Conservation (phyloP, 2,888 invertebrate genomes). For the Conomelus anceps region DNA sequence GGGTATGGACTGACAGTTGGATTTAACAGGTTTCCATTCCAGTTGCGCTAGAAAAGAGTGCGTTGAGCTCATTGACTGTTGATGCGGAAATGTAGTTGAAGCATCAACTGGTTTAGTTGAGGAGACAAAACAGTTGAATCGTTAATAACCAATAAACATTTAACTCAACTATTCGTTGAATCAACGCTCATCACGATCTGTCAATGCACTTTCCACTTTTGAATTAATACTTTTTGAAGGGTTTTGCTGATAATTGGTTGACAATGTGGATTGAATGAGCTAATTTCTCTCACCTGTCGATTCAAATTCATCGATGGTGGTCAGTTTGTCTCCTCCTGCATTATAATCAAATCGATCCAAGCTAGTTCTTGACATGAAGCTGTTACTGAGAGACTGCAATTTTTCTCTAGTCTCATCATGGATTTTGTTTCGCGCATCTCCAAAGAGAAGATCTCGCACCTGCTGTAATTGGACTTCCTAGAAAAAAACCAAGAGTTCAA, state of each 20-base stretch:
- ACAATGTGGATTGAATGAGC: background rate
- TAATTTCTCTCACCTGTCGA: slow-evolving; percentile 56
- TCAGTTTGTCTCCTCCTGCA: slow-evolving; percentile 32
- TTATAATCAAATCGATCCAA: slow-evolving; percentile 35
- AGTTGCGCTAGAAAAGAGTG: too few species aligned
- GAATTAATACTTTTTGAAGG: too few species aligned
- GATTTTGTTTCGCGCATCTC: slow-evolving; percentile 46
- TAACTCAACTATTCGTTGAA: too few species aligned
- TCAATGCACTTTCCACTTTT: too few species aligned
- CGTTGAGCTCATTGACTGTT: too few species aligned
- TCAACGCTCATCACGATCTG: too few species aligned
- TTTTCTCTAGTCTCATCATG: slow-evolving; percentile 77
- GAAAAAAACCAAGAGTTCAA: background rate
- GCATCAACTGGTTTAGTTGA: too few species aligned
- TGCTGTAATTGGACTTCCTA: slow-evolving; percentile 28
- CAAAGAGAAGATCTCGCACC: slow-evolving; percentile 24
- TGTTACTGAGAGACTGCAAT: slow-evolving; percentile 65
- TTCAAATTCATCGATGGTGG: slow-evolving; percentile 51
- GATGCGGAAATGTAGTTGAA: too few species aligned
- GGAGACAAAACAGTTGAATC: too few species aligned
- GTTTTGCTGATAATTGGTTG: background rate
- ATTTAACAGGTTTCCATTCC: too few species aligned
- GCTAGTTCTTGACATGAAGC: slow-evolving; percentile 49
- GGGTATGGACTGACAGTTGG: too few species aligned
- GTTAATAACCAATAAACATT: too few species aligned